Conservation (phyloP, 2,113 vertebrate species). For the Condylura cristata region DNA sequence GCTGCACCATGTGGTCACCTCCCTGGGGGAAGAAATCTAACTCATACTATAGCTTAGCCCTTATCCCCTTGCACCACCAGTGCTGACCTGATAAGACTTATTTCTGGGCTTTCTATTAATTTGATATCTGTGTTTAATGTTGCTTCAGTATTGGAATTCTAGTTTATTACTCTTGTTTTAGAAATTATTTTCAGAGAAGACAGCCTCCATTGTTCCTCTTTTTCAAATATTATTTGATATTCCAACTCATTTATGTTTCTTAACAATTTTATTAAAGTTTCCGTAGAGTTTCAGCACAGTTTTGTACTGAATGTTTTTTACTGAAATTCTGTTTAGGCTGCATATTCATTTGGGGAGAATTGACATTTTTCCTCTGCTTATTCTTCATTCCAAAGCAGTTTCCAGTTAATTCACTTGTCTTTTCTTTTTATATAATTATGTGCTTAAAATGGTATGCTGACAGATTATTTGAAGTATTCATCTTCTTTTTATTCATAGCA, state of each 20-base stretch:
- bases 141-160: not conserved
- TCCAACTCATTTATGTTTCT: not conserved
- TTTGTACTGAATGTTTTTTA: not conserved
- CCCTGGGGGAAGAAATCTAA: no score
- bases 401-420: not conserved
- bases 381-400: not conserved
- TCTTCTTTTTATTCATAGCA: not conserved
- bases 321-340: not conserved
- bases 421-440: not conserved
- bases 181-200: constrained; percentile 6
- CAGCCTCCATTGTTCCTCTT: not conserved
- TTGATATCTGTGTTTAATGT: not conserved
- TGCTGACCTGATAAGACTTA: not conserved
- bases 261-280: constrained; percentile 34
- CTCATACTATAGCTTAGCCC: no score
- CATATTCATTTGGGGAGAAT: not conserved
- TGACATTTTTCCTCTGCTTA: constrained; percentile 18
- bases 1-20: no score
- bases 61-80: no score
- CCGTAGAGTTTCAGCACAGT: constrained; percentile 2
- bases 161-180: constrained; percentile 38
- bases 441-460: constrained; percentile 24
- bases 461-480: not conserved
- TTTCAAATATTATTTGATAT: constrained; percentile 37
- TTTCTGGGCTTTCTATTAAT: not conserved